Evolutionary conservation across 2,888 invertebrate species (phyloP), one percentile per base, ranked within the genome.

Genomic region (Chelonus formosanus): DNA sequence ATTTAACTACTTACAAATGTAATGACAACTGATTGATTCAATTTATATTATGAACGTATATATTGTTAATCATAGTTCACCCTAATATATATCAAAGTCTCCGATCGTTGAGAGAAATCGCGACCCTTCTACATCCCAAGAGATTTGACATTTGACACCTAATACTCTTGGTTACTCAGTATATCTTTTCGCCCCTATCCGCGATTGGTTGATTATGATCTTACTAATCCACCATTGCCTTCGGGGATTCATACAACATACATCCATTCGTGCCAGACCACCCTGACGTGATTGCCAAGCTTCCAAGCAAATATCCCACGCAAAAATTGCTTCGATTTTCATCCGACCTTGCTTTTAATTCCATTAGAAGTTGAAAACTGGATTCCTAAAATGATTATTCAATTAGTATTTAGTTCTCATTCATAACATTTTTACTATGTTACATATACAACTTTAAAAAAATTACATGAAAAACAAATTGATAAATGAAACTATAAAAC

Each of bases 151-250:
- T 81, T 82, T 77, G 81, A 81, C 80, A 81, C 81, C 78, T 80
- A 71, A 70, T 72, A 71, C 69, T 68, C 67, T 48, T 63, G 20
- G 20, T 56, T 60, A 50, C 66, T 54, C 35, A 58, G 35, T 56
- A 20, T 20, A 67, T 63, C 68, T 59, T 50, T 61, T 44, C 67
- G 66, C 67, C 68, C 69, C 58, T 67, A 50, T 50, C 61, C 67
- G 74, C 77, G 79, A 84, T 84, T 78, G 82, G 78, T 78, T 82
- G 82, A 84, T 82, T 82, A 83, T 81, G 80, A 83, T 82, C 83
- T 81, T 73, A 76, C 79, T 82, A 84, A 80, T 80, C 76, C 57
- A 43, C 61, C 69, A 69, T 68, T 71, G 75, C 69, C 64, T 73
- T 53, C 68, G 67, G 74, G 67, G 65, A 43, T 44, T 32, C 3